Percentiles rank a stretch among this genome's conserved stretches.
phyloP scores from a whole-genome alignment of 2,113 vertebrate genomes.

The Lucifuga dentata region DNA sequence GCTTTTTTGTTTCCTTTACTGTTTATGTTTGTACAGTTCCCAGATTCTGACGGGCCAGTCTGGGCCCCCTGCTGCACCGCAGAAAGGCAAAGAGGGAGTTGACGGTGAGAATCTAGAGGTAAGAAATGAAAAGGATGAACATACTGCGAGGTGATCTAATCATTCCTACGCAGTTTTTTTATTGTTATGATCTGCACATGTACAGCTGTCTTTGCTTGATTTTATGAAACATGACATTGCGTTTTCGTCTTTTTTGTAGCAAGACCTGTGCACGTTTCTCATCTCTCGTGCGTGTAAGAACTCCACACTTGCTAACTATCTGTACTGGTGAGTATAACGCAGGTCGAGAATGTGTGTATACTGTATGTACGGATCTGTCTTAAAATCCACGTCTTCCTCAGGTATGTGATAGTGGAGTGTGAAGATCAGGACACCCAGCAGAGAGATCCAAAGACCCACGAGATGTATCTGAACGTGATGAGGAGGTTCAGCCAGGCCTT shows the following conservation, averaged over 20 bases:
- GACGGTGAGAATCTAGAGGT: constrained; percentile 94
- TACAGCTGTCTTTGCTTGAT: neutral
- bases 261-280: constrained; percentile 97
- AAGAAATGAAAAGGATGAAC: constrained; percentile 24
- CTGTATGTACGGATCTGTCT: neutral
- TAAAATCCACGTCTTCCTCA: constrained; percentile 58
- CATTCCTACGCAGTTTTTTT: no score
- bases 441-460: constrained; percentile 95
- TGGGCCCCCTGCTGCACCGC: constrained; percentile 81
- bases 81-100: constrained; percentile 89
- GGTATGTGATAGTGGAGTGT: constrained; percentile 99
- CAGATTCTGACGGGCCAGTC: constrained; percentile 86
- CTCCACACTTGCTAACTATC: constrained; percentile 95
- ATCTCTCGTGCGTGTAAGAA: constrained; percentile 99
- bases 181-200: neutral
- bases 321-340: constrained; percentile 90
- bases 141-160: no score
- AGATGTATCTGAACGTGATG: constrained; percentile 99
- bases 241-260: constrained; percentile 80
- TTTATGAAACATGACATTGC: constrained; percentile 7
- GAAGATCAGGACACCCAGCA: constrained; percentile 98
- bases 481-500: constrained; percentile 96
- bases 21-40: constrained; percentile 83
- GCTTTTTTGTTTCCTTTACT: neutral
- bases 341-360: neutral